Percentiles rank a stretch among this genome's conserved stretches.
These are phyloP conservation scores for Drosophila pectinifera DNA, from an alignment of 1,140 invertebrate species.

Conservation along the genomic window DNA sequence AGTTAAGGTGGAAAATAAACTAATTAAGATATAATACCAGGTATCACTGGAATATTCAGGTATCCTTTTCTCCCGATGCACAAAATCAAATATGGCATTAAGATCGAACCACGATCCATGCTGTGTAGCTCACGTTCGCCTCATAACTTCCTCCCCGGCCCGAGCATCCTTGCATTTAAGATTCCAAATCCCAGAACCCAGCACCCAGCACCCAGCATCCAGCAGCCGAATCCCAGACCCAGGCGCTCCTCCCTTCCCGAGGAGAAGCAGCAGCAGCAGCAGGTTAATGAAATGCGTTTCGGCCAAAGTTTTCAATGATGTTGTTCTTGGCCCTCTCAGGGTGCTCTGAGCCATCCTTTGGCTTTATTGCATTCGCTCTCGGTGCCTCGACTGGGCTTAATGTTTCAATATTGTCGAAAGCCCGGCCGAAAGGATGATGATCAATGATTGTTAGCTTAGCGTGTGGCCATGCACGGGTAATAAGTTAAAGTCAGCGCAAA, in stretches of 20 bases:
- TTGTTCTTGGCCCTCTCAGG: constrained; percentile 32
- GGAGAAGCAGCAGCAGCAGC: constrained; percentile 61
- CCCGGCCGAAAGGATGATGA: constrained; percentile 58
- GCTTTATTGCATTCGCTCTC: constrained; percentile 34
- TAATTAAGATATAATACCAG: background rate
- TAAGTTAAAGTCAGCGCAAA: constrained; percentile 54
- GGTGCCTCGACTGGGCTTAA: constrained; percentile 47
- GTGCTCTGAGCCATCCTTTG: constrained; percentile 27
- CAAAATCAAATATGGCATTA: constrained; percentile 50
- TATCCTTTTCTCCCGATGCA: background rate
- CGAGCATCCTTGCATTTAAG: constrained; percentile 2
- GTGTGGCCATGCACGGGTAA: constrained; percentile 68
- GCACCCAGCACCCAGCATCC: constrained; percentile 7
- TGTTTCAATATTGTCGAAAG: constrained; percentile 75
- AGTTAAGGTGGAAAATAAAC: background rate
- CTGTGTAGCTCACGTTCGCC: constrained; percentile 51
- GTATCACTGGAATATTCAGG: too few relatives aligned
- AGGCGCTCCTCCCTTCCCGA: constrained; percentile 27
- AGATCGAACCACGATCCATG: constrained; percentile 55
- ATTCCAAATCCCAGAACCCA: constrained; percentile 10
- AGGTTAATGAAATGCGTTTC: constrained; percentile 82
- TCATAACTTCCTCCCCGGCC: constrained; percentile 33
- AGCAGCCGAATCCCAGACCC: constrained; percentile 31
- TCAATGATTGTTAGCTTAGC: constrained; percentile 79
- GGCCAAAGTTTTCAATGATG: constrained; percentile 69